These are phyloP conservation scores for Magallana gigas DNA, from an alignment of 1,140 invertebrate genomes.

Conservation along the genomic window DNA sequence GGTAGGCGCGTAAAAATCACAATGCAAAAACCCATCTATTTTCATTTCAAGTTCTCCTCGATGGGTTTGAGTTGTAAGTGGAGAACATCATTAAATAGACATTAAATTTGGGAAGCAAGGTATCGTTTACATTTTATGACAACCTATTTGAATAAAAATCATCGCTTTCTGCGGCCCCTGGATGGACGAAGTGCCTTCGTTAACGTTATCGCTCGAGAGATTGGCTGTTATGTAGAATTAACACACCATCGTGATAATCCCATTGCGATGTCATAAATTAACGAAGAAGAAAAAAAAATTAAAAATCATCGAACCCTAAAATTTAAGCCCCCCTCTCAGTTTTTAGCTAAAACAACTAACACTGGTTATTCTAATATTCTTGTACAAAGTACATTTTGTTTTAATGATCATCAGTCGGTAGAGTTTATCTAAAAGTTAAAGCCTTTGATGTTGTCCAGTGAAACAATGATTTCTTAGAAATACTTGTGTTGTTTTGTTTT, in stretches of 20 bases:
- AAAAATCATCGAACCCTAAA: no score
- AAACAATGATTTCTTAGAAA: no score
- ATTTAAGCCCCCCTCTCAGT: no score
- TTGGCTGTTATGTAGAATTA: constrained; percentile 24
- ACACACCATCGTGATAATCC: constrained; percentile 25
- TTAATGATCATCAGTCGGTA: no score
- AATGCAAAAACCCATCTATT: constrained; percentile 31
- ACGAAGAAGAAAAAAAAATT: no score
- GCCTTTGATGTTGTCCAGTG: no score
- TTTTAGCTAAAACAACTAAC: no score
- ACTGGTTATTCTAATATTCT: no score
- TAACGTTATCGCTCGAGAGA: constrained; percentile 1
- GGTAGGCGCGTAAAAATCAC: constrained; percentile 32
- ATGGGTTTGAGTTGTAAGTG: constrained; percentile 18
- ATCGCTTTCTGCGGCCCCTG: background rate
- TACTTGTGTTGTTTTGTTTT: no score
- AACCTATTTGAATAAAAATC: constrained; percentile 30
- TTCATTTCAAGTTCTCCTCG: background rate
- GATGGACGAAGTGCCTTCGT: background rate
- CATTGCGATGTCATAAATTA: background rate
- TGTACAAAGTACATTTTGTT: no score
- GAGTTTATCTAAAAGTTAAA: no score
- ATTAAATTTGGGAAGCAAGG: constrained; percentile 21
- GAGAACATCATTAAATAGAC: constrained; percentile 34
- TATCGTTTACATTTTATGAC: constrained; percentile 31